Conservation (phyloP, 2,113 vertebrate genomes). For the Acinonyx jubatus region DNA sequence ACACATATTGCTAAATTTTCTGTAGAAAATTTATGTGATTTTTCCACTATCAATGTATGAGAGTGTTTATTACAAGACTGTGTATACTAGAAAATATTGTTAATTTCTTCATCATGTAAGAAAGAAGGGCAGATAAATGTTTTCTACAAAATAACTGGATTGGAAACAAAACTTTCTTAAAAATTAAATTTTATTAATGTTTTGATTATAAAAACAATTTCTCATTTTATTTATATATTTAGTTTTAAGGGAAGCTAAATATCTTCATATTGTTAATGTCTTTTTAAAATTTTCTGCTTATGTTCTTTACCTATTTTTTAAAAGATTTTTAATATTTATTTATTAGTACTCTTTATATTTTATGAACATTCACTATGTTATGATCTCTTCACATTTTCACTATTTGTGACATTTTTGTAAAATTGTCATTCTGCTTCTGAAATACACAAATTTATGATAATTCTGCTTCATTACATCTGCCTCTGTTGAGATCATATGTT, state of each 20-base stretch:
- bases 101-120: neutral
- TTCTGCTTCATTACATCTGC: neutral
- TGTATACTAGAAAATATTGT: neutral
- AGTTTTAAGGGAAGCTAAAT: neutral
- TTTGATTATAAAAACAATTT: neutral
- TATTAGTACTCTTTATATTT: neutral
- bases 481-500: neutral
- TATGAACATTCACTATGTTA: neutral
- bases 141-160: neutral
- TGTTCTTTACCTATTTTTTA: neutral
- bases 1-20: neutral
- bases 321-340: neutral
- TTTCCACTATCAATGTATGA: neutral
- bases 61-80: neutral
- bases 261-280: neutral
- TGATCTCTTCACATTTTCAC: neutral
- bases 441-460: neutral
- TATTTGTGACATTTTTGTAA: neutral
- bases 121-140: neutral
- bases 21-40: neutral
- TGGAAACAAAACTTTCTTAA: neutral
- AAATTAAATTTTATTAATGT: neutral
- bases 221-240: neutral
- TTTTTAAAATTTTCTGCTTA: neutral
- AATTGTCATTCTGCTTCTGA: neutral